phyloP scores from a whole-genome alignment of 2,888 invertebrate species.

The Incurvaria masculella region DNA sequence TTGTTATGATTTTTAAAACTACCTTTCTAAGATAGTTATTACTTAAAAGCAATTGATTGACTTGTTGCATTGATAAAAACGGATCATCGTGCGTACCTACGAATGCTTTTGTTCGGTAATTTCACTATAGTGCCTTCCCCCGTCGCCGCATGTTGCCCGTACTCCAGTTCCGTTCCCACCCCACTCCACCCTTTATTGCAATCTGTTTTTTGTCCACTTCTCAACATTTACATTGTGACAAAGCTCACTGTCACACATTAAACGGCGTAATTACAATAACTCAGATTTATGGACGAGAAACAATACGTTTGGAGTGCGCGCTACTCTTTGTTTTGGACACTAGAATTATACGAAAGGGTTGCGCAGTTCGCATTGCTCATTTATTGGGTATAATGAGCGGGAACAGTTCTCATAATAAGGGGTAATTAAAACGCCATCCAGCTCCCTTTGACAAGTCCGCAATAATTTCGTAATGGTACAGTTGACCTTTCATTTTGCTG shows the following conservation, averaged over 20 bases:
- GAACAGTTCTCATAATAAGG: conserved; percentile 43
- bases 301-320: conserved; percentile 33
- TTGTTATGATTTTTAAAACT: too few relatives aligned
- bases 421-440: conserved; percentile 34
- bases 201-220: conserved; percentile 21
- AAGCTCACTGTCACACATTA: conserved; percentile 49
- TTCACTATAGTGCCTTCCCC: conserved; percentile 40
- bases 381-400: conserved; percentile 46
- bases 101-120: too few relatives aligned
- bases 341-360: conserved; percentile 23
- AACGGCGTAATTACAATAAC: conserved; percentile 48
- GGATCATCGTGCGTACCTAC: too few relatives aligned
- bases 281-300: conserved; percentile 52
- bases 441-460: not conserved
- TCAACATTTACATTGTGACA: conserved; percentile 46
- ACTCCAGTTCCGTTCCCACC: conserved; percentile 35
- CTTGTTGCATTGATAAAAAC: too few relatives aligned
- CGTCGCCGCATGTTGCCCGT: conserved; percentile 35
- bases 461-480: too few relatives aligned
- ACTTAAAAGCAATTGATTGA: too few relatives aligned
- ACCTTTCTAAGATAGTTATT: too few relatives aligned
- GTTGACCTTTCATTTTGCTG: too few relatives aligned
- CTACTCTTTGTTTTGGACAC: conserved; percentile 40
- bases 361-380: conserved; percentile 37
- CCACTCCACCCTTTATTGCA: conserved; percentile 29